Evolutionary conservation across 2,113 vertebrate genomes (phyloP).

Genomic region (Rhea pennata): DNA sequence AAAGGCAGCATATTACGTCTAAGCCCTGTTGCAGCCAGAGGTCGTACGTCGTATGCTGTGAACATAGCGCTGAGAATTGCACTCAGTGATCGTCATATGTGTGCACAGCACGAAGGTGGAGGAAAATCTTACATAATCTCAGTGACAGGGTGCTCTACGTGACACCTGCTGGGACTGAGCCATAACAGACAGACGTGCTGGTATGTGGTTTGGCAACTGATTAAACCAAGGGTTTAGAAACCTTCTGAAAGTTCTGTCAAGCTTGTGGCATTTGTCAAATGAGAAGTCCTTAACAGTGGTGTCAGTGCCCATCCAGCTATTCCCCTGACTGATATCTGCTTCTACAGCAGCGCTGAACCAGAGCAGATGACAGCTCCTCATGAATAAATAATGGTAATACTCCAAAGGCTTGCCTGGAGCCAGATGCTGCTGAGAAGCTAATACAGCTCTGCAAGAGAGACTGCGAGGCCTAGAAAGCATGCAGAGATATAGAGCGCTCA

Average conservation of each 20-base stretch:
- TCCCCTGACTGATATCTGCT: neutral
- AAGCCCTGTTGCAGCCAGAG: neutral
- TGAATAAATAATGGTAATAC: neutral
- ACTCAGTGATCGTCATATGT: rapidly evolving
- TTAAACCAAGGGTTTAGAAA: neutral
- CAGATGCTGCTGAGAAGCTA: neutral
- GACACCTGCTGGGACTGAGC: neutral
- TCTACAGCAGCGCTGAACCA: neutral
- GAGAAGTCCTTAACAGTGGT: neutral
- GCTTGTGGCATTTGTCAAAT: neutral
- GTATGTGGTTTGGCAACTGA: neutral
- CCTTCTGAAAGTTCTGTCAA: neutral
- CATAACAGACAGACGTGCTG: neutral
- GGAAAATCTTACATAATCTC: neutral
- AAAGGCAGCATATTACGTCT: neutral
- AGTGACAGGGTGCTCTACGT: neutral
- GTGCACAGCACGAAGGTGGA: neutral
- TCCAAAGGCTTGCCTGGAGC: neutral
- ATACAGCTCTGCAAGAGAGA: neutral
- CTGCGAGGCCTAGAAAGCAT: neutral
- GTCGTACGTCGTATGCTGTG: neutral
- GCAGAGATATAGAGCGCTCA: neutral
- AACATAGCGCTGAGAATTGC: neutral
- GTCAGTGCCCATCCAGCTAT: rapidly evolving
- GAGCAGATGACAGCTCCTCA: neutral